A percentile compares a stretch with the other conserved stretches of the same genome.
Conservation (phyloP, 1,140 invertebrate species). For the Drosophila baimaii region DNA sequence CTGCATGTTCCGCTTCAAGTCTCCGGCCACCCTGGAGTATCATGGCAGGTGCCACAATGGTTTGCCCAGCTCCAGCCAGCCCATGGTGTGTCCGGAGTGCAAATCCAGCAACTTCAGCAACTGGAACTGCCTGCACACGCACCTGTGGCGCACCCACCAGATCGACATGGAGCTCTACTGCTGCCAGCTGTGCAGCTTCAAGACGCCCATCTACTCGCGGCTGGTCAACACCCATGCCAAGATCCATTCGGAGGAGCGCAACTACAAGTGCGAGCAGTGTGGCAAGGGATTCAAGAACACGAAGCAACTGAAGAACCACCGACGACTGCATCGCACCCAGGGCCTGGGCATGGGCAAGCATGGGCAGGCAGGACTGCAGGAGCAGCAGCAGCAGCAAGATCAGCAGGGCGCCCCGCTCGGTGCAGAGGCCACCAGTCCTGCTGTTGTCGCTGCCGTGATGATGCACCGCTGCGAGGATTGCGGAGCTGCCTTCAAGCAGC, state of each 20-base stretch:
- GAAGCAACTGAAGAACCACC: constrained; percentile 90
- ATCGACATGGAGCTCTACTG: constrained; percentile 91
- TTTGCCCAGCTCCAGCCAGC: constrained; percentile 67
- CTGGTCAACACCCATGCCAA: constrained; percentile 89
- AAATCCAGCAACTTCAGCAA: constrained; percentile 83
- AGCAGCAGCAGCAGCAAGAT: constrained; percentile 87
- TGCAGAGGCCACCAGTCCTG: background rate
- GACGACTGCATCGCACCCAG: constrained; percentile 85
- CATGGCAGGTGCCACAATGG: constrained; percentile 87
- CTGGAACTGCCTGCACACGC: constrained; percentile 88
- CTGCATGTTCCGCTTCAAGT: constrained; percentile 82
- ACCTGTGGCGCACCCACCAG: constrained; percentile 90
- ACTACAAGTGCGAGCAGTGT: constrained; percentile 88
- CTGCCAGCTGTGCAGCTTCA: constrained; percentile 88
- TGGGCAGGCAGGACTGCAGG: constrained; percentile 85
- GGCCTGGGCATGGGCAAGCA: constrained; percentile 84
- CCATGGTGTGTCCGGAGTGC: constrained; percentile 89
- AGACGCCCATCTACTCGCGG: constrained; percentile 87
- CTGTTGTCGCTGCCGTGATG: background rate
- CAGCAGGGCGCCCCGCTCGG: constrained; percentile 85
- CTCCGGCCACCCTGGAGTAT: constrained; percentile 85
- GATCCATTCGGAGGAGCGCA: constrained; percentile 88
- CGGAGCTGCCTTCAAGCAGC: constrained; percentile 72
- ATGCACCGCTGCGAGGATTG: constrained; percentile 76
- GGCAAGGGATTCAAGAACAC: constrained; percentile 91